Conservation (phyloP, 2,888 invertebrate genomes). For the Diogma glabrata region DNA sequence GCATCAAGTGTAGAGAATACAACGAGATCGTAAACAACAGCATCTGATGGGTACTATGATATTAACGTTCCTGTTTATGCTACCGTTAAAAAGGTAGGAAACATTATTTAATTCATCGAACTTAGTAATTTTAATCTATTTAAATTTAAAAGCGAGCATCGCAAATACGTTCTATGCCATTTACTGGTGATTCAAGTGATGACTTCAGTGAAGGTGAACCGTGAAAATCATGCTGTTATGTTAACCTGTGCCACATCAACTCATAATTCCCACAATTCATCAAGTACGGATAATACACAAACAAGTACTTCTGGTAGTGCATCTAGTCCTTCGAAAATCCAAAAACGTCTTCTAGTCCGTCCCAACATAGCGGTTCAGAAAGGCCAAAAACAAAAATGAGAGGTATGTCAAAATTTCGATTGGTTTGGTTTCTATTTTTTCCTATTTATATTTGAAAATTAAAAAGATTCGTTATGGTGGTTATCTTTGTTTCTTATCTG, state of each 20-base stretch:
- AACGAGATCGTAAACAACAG: constrained; percentile 30
- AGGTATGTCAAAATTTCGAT: constrained; percentile 43
- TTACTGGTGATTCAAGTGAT: constrained; percentile 88
- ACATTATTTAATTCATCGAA: neutral
- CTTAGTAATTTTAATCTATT: neutral
- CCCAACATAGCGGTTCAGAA: constrained; percentile 67
- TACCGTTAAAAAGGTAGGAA: constrained; percentile 78
- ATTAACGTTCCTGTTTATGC: constrained; percentile 92
- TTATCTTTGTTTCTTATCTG: too few relatives aligned
- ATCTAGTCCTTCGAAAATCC: constrained; percentile 74
- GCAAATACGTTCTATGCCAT: constrained; percentile 91
- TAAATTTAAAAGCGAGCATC: constrained; percentile 58
- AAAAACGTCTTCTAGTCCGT: constrained; percentile 76
- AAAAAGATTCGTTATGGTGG: too few relatives aligned
- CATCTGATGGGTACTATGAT: constrained; percentile 74
- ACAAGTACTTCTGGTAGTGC: constrained; percentile 51
- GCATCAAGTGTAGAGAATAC: constrained; percentile 18
- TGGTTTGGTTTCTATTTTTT: too few relatives aligned
- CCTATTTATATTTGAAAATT: too few relatives aligned
- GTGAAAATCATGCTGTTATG: constrained; percentile 51
- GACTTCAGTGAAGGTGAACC: constrained; percentile 91
- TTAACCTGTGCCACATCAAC: constrained; percentile 24
- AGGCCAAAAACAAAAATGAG: constrained; percentile 70
- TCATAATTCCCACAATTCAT: constrained; percentile 37
- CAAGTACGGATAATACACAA: constrained; percentile 44